These are phyloP conservation scores for Odontocerum albicorne DNA, from an alignment of 2,888 invertebrate species.

Conservation along the genomic window DNA sequence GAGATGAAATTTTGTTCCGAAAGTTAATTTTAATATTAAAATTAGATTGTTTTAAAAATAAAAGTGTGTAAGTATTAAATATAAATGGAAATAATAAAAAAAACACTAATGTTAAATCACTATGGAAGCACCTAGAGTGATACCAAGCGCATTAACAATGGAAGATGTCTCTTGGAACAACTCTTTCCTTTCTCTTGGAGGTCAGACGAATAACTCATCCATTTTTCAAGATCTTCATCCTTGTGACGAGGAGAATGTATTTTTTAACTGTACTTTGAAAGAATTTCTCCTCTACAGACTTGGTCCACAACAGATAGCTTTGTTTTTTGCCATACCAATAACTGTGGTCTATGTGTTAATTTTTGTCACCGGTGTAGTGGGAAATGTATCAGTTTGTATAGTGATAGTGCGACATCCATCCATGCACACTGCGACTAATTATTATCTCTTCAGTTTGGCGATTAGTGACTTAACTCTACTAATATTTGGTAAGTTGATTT, in stretches of 20 bases:
- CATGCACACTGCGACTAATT: slow-evolving; percentile 91
- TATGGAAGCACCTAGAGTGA: slow-evolving; percentile 23
- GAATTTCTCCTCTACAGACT: slow-evolving; percentile 60
- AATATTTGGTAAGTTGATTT: slow-evolving; percentile 71
- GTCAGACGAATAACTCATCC: neutral
- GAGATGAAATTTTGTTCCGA: too few relatives aligned
- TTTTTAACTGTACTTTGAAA: slow-evolving; percentile 61
- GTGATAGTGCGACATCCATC: slow-evolving; percentile 79
- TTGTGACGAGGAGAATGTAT: slow-evolving; percentile 51
- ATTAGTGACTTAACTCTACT: slow-evolving; percentile 82
- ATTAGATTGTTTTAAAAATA: too few relatives aligned
- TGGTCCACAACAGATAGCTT: slow-evolving; percentile 65
- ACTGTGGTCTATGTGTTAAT: slow-evolving; percentile 74
- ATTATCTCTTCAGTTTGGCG: slow-evolving; percentile 87
- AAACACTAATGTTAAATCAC: too few relatives aligned
- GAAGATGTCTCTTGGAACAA: slow-evolving; percentile 6
- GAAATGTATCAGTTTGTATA: slow-evolving; percentile 82
- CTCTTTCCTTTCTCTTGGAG: neutral
- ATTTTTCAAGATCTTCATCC: slow-evolving; percentile 35
- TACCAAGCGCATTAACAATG: slow-evolving; percentile 2
- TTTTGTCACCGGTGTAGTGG: slow-evolving; percentile 81
- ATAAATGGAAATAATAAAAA: too few relatives aligned
- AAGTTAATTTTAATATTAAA: too few relatives aligned
- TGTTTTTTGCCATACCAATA: slow-evolving; percentile 59
- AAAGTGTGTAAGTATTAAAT: too few relatives aligned